These are phyloP conservation scores for Drosophila sp. DNA, from an alignment of 1,140 invertebrate genomes.

Conservation along the genomic window DNA sequence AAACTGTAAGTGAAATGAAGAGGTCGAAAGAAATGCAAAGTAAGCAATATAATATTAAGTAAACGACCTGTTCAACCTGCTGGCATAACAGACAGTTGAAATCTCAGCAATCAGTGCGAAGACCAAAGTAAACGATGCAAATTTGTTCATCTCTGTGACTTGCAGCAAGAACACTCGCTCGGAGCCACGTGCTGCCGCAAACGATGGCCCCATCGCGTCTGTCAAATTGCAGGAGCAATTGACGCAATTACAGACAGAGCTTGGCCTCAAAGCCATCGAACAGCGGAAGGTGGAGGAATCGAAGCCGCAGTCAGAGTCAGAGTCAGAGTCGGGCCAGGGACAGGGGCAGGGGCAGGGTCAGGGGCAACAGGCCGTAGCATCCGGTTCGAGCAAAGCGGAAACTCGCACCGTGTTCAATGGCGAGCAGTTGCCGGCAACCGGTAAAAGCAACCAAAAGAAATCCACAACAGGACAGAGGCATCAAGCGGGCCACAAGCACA, in stretches of 20 bases:
- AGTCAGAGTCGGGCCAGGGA: no score
- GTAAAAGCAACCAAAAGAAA: slow-evolving; percentile 76
- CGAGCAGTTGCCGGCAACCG: slow-evolving; percentile 29
- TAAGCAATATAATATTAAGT: neutral
- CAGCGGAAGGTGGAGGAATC: slow-evolving; percentile 44
- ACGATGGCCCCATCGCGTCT: slow-evolving; percentile 43
- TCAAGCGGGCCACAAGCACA: slow-evolving; percentile 55
- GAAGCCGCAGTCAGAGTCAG: slow-evolving; percentile 8
- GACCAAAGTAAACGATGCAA: slow-evolving; percentile 57
- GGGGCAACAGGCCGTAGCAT: slow-evolving; percentile 36
- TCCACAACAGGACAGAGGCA: slow-evolving; percentile 50
- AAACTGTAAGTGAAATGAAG: slow-evolving; percentile 76
- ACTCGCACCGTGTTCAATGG: slow-evolving; percentile 71
- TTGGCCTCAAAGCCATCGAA: slow-evolving; percentile 75
- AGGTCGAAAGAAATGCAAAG: neutral
- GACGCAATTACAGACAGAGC: slow-evolving; percentile 78
- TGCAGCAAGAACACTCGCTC: slow-evolving; percentile 81
- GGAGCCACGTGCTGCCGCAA: slow-evolving; percentile 65
- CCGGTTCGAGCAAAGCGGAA: slow-evolving; percentile 64
- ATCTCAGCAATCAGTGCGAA: slow-evolving; percentile 6
- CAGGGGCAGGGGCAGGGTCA: no score
- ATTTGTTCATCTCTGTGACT: slow-evolving; percentile 53
- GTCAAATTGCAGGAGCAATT: slow-evolving; percentile 74
- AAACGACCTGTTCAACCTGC: neutral
- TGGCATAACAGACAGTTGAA: neutral